A percentile compares a stretch with the other conserved stretches of the same genome.
Conservation (phyloP, 1,140 invertebrate genomes). For the Aricia agestis region DNA sequence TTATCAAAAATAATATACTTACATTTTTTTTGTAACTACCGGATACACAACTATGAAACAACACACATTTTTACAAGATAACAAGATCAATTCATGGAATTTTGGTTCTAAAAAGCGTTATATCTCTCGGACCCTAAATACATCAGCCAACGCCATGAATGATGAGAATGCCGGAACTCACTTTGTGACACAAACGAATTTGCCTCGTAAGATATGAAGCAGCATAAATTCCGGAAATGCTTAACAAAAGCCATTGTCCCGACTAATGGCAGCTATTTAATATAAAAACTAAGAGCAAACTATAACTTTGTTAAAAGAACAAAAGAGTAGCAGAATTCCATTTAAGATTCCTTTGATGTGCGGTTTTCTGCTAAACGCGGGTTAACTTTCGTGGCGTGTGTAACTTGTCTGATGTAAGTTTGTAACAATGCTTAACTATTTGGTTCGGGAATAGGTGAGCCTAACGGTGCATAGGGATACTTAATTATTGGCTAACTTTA, state of each 20-base stretch:
- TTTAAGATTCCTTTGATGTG: slow-evolving; percentile 21
- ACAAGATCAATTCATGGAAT: too few species aligned
- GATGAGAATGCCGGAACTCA: not conserved
- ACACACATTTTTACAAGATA: too few species aligned
- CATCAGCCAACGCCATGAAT: not conserved
- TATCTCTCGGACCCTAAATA: too few species aligned
- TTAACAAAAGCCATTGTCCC: slow-evolving; percentile 20
- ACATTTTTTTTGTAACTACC: too few species aligned
- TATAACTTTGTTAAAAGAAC: slow-evolving; percentile 21
- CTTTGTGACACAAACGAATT: not conserved
- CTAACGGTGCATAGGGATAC: too few species aligned
- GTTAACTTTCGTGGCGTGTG: not conserved
- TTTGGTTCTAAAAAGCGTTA: too few species aligned
- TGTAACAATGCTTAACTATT: not conserved
- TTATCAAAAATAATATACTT: too few species aligned
- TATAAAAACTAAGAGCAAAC: slow-evolving; percentile 20
- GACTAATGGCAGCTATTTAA: slow-evolving; percentile 16
- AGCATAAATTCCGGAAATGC: slow-evolving; percentile 4
- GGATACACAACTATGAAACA: too few species aligned
- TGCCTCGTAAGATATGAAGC: not conserved
- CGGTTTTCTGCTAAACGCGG: slow-evolving; percentile 11
- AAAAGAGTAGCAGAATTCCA: slow-evolving; percentile 21
- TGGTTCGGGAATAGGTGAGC: not conserved
- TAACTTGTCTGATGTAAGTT: not conserved
- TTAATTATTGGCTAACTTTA: too few species aligned